Conservation (phyloP, 2,797 vertebrate genomes). For the Chaetophractus vellerosus region DNA sequence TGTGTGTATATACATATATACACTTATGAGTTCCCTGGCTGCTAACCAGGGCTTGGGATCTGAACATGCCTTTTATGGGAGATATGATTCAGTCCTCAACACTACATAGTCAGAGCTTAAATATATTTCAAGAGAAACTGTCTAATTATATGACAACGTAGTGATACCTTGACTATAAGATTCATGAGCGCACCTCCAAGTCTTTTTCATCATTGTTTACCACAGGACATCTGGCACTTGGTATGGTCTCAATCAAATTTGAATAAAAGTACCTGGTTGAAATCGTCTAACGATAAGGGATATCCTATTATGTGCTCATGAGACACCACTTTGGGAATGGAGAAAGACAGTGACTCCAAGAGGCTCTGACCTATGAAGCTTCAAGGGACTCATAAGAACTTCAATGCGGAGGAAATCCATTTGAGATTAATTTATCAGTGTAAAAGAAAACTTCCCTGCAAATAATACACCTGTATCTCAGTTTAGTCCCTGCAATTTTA, state of each 20-base stretch:
- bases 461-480: neutral
- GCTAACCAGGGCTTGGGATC: no score
- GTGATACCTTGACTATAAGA: neutral
- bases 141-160: neutral
- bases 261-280: neutral
- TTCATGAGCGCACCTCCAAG: neutral
- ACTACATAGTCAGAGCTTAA: neutral
- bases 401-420: neutral
- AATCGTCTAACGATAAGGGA: neutral
- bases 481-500: neutral
- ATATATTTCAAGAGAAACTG: conserved; percentile 33
- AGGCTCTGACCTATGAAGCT: neutral
- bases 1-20: no score
- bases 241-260: neutral
- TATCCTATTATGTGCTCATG: neutral
- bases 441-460: neutral
- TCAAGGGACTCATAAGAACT: neutral
- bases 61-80: no score
- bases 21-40: no score
- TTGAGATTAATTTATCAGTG: neutral
- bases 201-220: neutral
- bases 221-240: neutral
- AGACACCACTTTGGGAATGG: neutral
- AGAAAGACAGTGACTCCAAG: neutral
- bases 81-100: no score